phyloP scores from a whole-genome alignment of 2,797 vertebrate genomes.

The Sardinella longiceps region DNA sequence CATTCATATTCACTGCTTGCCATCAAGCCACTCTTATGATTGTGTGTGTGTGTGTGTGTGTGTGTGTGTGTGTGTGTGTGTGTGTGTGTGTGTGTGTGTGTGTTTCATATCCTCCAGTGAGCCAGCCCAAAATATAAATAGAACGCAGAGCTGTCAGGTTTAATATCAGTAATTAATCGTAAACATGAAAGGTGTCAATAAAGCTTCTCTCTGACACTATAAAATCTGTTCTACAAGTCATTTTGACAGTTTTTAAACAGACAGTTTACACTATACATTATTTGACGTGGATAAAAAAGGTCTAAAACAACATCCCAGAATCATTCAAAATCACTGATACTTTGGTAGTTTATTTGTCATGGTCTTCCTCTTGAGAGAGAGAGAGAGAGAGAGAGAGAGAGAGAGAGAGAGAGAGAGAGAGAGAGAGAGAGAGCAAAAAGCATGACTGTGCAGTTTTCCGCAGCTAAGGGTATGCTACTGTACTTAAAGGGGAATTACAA shows the following conservation, averaged over 20 bases:
- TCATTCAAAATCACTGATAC: neutral
- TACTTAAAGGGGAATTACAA: neutral
- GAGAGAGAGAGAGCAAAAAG: too few species aligned
- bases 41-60: constrained; percentile 30
- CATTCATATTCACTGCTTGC: constrained; percentile 43
- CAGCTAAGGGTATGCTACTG: neutral
- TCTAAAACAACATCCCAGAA: neutral
- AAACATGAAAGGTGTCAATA: constrained; percentile 47
- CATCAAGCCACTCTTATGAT: constrained; percentile 35
- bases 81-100: too few species aligned
- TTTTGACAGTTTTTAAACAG: too few species aligned
- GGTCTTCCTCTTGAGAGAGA: too few species aligned
- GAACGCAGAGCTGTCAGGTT: constrained; percentile 39
- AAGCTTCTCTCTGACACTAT: constrained; percentile 16
- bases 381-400: too few species aligned
- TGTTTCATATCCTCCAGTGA: constrained; percentile 39
- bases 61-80: neutral
- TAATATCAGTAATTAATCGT: constrained; percentile 52
- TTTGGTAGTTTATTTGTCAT: too few species aligned
- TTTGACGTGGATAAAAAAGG: neutral
- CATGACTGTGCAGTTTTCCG: neutral
- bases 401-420: too few species aligned
- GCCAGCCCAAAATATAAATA: constrained; percentile 24
- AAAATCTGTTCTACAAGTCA: too few species aligned
- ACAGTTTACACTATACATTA: neutral